A percentile compares a stretch with the other conserved stretches of the same genome.
These are phyloP conservation scores for Tanypteryx hageni DNA, from an alignment of 2,888 invertebrate genomes.

Conservation along the genomic window DNA sequence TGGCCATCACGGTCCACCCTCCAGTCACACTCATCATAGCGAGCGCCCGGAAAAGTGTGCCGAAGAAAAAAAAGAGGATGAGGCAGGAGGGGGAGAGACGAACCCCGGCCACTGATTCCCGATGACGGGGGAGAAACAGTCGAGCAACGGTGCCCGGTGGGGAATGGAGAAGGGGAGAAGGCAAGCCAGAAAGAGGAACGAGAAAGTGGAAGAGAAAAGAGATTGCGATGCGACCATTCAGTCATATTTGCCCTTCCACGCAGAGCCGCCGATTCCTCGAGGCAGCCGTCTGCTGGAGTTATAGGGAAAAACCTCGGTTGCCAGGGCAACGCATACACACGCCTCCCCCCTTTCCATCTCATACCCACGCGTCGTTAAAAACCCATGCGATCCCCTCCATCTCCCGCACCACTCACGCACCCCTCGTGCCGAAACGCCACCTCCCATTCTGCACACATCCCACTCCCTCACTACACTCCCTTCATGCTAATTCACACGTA, in stretches of 20 bases:
- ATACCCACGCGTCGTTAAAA: neutral
- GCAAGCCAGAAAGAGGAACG: neutral
- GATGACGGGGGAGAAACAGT: neutral
- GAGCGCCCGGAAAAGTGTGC: no score
- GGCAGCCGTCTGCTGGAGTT: conserved; percentile 28
- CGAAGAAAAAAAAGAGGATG: no score
- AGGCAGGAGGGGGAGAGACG: no score
- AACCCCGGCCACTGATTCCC: neutral
- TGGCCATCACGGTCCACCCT: no score
- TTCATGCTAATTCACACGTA: conserved; percentile 35
- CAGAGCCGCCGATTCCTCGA: conserved; percentile 33
- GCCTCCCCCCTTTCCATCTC: neutral
- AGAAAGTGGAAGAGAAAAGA: neutral
- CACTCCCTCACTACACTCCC: neutral
- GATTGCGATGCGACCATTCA: conserved; percentile 26
- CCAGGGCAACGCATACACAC: conserved; percentile 4
- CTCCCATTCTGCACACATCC: conserved; percentile 23
- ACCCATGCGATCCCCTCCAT: neutral
- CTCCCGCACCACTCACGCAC: neutral
- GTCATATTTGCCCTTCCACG: conserved; percentile 35
- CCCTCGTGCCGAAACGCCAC: neutral
- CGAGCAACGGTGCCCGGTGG: conserved; percentile 7
- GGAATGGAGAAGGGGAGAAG: neutral
- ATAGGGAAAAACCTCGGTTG: neutral
- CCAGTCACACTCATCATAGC: no score